A percentile compares a stretch with the other conserved stretches of the same genome.
These are phyloP conservation scores for Denticeps clupeoides DNA, from an alignment of 2,797 vertebrate genomes.

Conservation along the genomic window DNA sequence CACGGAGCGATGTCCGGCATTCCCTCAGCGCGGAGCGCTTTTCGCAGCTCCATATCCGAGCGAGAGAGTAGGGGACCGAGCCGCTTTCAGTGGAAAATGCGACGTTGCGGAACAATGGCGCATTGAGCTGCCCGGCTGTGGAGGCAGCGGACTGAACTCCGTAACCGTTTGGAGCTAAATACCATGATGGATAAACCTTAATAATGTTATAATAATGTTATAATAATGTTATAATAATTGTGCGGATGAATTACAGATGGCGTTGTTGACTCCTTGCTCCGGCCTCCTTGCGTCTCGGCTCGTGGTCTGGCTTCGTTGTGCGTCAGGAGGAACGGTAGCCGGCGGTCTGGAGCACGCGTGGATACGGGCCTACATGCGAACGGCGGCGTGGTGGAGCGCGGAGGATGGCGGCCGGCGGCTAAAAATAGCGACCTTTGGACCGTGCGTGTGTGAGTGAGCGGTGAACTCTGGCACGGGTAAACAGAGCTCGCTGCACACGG, in stretches of 20 bases:
- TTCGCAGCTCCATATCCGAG: conserved; percentile 25
- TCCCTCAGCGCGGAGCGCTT: conserved; percentile 37
- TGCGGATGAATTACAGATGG: neutral
- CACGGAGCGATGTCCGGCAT: too few species aligned
- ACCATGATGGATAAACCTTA: neutral
- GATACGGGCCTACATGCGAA: neutral
- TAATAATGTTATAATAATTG: conserved; percentile 1
- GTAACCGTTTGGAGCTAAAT: conserved; percentile 37
- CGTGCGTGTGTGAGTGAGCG: conserved; percentile 22
- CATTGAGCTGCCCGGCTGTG: conserved; percentile 34
- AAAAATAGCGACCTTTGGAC: conserved; percentile 43
- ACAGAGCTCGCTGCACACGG: conserved; percentile 34
- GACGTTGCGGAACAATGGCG: conserved; percentile 37
- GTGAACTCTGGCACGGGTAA: conserved; percentile 43
- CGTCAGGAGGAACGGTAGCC: conserved; percentile 4
- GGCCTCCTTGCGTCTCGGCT: neutral
- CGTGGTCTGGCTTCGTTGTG: neutral
- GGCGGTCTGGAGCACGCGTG: conserved; percentile 1
- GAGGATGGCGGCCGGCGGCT: conserved; percentile 27
- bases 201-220: neutral
- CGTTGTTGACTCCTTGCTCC: conserved; percentile 4
- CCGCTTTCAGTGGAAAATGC: conserved; percentile 37
- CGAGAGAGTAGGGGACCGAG: conserved; percentile 30
- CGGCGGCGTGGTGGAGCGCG: conserved; percentile 2
- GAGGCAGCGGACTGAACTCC: conserved; percentile 31